Evolutionary conservation across 2,888 invertebrate species (phyloP).

Genomic region (Petrophora chlorosata): DNA sequence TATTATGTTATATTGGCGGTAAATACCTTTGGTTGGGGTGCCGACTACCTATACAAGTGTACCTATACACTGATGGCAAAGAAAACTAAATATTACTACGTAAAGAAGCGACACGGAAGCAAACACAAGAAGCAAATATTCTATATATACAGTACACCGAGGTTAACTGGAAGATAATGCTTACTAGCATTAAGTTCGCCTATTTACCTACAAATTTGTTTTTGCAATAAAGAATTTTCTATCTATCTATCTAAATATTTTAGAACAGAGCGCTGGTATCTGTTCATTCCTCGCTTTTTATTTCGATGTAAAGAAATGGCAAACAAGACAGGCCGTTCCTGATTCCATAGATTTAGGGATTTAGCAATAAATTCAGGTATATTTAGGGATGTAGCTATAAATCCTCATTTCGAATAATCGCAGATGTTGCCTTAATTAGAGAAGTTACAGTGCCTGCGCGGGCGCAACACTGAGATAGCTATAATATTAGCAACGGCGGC

Average conservation of each 20-base stretch:
- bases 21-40: constrained; percentile 16
- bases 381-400: background rate
- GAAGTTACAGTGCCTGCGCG: background rate
- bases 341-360: too few relatives aligned
- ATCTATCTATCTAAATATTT: too few relatives aligned
- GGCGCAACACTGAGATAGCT: background rate
- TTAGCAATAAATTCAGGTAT: background rate
- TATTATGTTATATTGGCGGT: constrained; percentile 16
- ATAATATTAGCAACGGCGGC: background rate
- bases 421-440: background rate
- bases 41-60: constrained; percentile 3
- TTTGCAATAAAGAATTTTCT: too few relatives aligned
- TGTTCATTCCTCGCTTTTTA: too few relatives aligned
- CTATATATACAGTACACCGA: too few relatives aligned
- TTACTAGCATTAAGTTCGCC: too few relatives aligned
- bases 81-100: background rate
- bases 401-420: background rate
- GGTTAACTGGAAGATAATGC: too few relatives aligned
- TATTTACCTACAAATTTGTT: too few relatives aligned
- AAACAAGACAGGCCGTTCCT: too few relatives aligned
- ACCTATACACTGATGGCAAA: background rate
- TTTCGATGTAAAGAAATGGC: too few relatives aligned
- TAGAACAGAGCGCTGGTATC: too few relatives aligned
- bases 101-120: background rate
- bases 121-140: too few relatives aligned